A percentile compares a stretch with the other conserved stretches of the same genome.
These are phyloP conservation scores for Myotis myotis DNA, from an alignment of 2,797 vertebrate species.

Conservation along the genomic window DNA sequence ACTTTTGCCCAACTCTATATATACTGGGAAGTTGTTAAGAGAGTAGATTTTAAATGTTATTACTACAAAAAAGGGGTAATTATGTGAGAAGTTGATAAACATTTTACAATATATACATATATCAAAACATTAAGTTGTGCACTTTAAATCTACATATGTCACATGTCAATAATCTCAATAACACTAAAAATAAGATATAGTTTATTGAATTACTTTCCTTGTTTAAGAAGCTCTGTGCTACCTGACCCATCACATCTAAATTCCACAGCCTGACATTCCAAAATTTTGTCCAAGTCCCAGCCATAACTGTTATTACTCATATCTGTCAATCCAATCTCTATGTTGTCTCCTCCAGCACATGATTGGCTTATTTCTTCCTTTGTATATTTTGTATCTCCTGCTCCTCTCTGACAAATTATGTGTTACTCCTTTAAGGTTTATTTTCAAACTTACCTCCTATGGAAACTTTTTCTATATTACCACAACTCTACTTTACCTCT, in stretches of 20 bases:
- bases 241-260: not conserved
- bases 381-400: not conserved
- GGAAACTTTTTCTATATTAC: not conserved
- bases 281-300: not conserved
- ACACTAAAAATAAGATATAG: not conserved
- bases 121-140: not conserved
- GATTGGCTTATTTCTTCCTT: not conserved
- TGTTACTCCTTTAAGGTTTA: not conserved
- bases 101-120: not conserved
- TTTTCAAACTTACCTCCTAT: not conserved
- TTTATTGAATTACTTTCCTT: not conserved
- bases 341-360: not conserved
- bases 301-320: not conserved
- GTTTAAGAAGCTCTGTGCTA: not conserved
- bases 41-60: not conserved
- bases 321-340: not conserved
- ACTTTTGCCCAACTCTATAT: not conserved
- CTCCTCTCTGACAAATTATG: not conserved
- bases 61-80: not conserved
- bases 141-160: not conserved
- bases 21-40: not conserved
- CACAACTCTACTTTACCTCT: not conserved
- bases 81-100: not conserved
- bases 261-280: not conserved
- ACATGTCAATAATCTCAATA: not conserved